Evolutionary conservation across 2,113 vertebrate species (phyloP), one percentile per base, ranked within the genome.

Genomic region (Monopterus albus): DNA sequence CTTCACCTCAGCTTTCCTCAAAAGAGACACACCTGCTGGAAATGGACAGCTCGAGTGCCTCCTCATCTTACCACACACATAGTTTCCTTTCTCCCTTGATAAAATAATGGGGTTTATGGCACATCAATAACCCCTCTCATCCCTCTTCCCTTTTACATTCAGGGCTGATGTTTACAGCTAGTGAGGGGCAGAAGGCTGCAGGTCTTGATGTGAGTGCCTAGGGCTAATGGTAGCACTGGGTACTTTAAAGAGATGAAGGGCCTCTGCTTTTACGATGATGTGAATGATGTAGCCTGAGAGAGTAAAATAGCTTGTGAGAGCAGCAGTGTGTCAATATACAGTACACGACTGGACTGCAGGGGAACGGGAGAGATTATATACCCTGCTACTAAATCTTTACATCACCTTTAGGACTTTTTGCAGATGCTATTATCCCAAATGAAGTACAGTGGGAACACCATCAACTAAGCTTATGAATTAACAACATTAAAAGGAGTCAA

Each of bases 121-220:
- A 91, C 91, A 92, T 94, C 92, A 92, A 88, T 90, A 90, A 89
- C 88, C 91, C 89, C 87, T 92, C 93, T 94, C 90, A 92, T 82
- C 89, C 72, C 90, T 84, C 88, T 79, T 90, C 84, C 89, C 87
- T 73, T 85, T 78, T 91, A 92, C 88, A 68, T 85, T 88, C 91
- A 92, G 91, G 83, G 83, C 74, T 47, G 25, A 67, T 88, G 88
- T 91, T 89, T 92, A 87, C 82, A 69, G 87, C 89, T 69, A 75
- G 84, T 67, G 82, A 84, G 89, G 89, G 85, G 84, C 74, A 40
- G 80, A 50, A 63, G 11, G 59, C 84, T 89, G 61, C 3, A 52
- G 70, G 79, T 71, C 78, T 66, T 67, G 87, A 92, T 91, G 87
- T 84, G 78, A 92, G 90, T 61, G 88, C 85, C 67, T 0, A 65